These are phyloP conservation scores for Corvus moneduloides DNA, from an alignment of 2,113 vertebrate genomes.

Conservation along the genomic window DNA sequence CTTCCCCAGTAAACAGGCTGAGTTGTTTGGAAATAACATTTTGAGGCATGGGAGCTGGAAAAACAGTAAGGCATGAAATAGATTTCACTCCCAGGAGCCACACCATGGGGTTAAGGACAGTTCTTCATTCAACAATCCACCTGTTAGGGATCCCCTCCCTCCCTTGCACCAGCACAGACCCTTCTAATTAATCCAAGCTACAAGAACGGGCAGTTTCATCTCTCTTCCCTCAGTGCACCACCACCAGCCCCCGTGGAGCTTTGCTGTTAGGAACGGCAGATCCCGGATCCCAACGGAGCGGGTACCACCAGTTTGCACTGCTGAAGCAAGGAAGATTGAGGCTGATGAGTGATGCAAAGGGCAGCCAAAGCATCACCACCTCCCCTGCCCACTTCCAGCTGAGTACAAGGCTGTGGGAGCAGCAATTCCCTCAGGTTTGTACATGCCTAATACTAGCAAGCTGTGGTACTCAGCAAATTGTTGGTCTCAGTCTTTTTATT, in stretches of 20 bases:
- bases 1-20: neutral
- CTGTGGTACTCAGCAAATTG: neutral
- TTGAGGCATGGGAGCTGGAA: neutral
- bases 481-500: neutral
- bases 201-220: accelerated
- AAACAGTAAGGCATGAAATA: neutral
- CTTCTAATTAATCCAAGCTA: neutral
- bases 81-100: neutral
- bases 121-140: accelerated
- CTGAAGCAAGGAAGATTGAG: neutral
- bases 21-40: neutral
- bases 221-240: neutral
- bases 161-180: neutral
- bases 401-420: neutral
- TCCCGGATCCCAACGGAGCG: accelerated
- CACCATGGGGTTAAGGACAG: accelerated
- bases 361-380: neutral
- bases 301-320: accelerated
- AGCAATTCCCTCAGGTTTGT: constrained; percentile 19
- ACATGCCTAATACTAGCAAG: constrained; percentile 4
- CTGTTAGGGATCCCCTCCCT: neutral
- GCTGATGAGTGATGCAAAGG: accelerated
- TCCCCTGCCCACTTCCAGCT: neutral
- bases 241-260: accelerated
- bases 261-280: accelerated